Evolutionary conservation across 2,888 invertebrate species (phyloP), one percentile per base, ranked within the genome.

Genomic region (Bimastos eiseni): DNA sequence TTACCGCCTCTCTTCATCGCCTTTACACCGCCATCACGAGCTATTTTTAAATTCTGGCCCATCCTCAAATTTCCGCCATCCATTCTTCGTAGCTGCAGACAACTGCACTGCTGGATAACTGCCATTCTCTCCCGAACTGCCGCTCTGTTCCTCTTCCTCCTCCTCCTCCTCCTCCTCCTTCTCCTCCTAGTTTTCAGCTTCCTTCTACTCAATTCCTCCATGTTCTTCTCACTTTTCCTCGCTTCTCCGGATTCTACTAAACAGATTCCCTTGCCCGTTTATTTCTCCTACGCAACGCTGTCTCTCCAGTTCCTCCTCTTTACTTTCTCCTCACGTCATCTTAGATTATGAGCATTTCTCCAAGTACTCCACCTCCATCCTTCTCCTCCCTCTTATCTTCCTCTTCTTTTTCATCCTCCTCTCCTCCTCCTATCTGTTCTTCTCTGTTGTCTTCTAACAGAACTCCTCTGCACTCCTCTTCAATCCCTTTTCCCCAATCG

Each of bases 1-100:
- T 11, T 24, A 30, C 86, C n/a, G 17, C 36, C 86, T 86, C 86
- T 37, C 86, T 86, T 24, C 30, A 36, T 86, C 36, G 37, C 86
- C 86, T 19, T 17, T 11, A 34, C 86, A n/a, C 36, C 36, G 33
- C 33, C 34, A 36, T 84, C 84, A 24, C 24, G 86, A 37, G 34
- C 86, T 86, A 86, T 86, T 86, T 86, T 36, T 86, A 86, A 24
- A 86, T 24, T 37, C 34, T 86, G 36, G 86, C 86, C 8, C 86
- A 86, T 6, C 86, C 3, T 15, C 33, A 86, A 36, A 30, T 86
- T 37, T 37, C 37, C 70, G 3, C 70, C 13, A 70, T 70, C 70
- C 70, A 70, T 70, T 70, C 30, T 70, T 70, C 70, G 70, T n/a
- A 70, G 36, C 36, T 86, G 86, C 15, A 86, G 86, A 86, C 86